Base-by-base conservation (phyloP, 2,113 vertebrate genomes). In the Desmodus rotundus region DNA sequence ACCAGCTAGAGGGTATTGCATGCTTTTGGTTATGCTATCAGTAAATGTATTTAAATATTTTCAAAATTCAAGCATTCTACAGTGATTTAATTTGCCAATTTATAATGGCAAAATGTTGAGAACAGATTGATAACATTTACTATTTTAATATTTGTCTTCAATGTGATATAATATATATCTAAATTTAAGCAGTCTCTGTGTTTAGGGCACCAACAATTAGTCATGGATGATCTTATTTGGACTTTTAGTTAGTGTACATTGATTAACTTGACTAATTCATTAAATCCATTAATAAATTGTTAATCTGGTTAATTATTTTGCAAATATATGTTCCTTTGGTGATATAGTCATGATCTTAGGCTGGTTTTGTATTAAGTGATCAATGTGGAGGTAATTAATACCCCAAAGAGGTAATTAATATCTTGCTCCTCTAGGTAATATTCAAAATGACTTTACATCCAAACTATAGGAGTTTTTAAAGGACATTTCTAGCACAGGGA, bases 191-290 rank as follows among this genome's bases (percentile, higher is more conserved):
- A 94, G n/a, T 5, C 3, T 84, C 38, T 82, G 4, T 68, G 7
- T 72, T 92, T 63, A 87, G 47, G 26, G 16, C 33, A 50, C 31
- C 41, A 74, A 38, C 15, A 83, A 33, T 87, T 87, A 95, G 56
- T 94, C 31, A 82, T 11, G 4, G 80, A 56, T 72, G 2, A 54
- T 87, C 54, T 77, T 94, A 47, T 67, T 93, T 95, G 63, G 26
- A 84, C 38, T 93, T 91, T 89, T 56, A 80, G 50, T n/a, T 93
- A 97, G 74, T 91, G 26, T 54, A 43, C 41, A 72, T 65, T 93
- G 50, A 41, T 92, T 87, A 76, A 77, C 7, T 90, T 77, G 4
- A 52, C 74, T 96, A 24, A 84, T 58, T 95, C 14, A 72, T 81
- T 87, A 94, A 83, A 65, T 83, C 19, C 13, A 56, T 91, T 91